phyloP scores from a whole-genome alignment of 2,113 vertebrate species.

The Pelecanoides urinatrix region DNA sequence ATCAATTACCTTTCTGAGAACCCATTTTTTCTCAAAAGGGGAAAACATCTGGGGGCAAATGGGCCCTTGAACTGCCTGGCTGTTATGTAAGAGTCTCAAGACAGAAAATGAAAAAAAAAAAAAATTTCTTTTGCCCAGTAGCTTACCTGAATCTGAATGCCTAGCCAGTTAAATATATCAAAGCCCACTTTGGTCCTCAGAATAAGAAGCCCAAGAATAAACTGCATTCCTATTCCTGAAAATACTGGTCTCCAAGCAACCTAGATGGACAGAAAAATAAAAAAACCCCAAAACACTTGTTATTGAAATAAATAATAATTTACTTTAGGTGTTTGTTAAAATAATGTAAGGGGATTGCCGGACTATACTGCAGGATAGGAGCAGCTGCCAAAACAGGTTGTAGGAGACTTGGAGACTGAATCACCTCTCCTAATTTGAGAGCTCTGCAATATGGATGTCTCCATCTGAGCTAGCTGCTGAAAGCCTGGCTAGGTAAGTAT shows the following conservation, averaged over 20 bases:
- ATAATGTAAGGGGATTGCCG: background rate
- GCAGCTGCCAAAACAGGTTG: background rate
- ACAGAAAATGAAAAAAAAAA: background rate
- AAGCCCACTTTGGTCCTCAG: conserved; percentile 81
- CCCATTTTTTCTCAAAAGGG: background rate
- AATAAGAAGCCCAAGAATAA: conserved; percentile 82
- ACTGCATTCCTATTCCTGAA: conserved; percentile 82
- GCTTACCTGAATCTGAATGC: conserved; percentile 81
- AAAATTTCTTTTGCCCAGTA: background rate
- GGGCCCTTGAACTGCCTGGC: background rate
- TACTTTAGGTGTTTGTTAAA: background rate
- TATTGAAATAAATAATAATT: background rate
- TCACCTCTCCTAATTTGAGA: background rate
- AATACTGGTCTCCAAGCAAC: conserved; percentile 82
- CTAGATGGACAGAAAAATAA: conserved; percentile 53
- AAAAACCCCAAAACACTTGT: background rate
- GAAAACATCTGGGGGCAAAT: background rate
- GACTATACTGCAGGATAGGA: background rate
- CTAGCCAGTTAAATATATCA: conserved; percentile 76
- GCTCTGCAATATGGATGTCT: background rate
- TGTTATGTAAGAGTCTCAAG: background rate
- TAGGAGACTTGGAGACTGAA: background rate
- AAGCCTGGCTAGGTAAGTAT: background rate
- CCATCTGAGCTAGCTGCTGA: background rate
- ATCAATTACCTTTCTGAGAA: background rate